Evolutionary conservation across 2,888 invertebrate species (phyloP), one percentile per base, ranked within the genome.

Genomic region (Perithous albicinctus): DNA sequence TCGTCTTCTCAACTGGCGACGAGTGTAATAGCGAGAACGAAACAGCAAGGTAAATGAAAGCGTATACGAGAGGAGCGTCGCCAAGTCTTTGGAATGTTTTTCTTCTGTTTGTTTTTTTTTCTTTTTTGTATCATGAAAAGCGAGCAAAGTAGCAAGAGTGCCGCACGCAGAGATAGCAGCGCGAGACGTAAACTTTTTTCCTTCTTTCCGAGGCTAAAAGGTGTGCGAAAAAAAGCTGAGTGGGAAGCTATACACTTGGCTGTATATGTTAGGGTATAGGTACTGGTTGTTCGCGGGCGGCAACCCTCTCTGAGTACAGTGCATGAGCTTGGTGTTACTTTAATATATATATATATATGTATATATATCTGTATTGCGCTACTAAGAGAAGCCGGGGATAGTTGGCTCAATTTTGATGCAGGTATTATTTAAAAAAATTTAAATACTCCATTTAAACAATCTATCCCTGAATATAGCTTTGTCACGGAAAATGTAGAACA

Each of bases 131-230:
- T 64, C 78, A 77, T 79, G 69, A 85, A 84, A 85, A 83, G 85
- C 83, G 86, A 84, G 88, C 89, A 90, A 90, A 88, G 90, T 90
- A 88, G 86, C 88, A 84, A 83, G 82, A 86, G 83, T 80, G 84
- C 48, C 67, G 26, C 48, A 29, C 51, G 76, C 64, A 63, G 83
- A 81, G 77, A 85, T 85, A 78, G 81, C 51, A 80, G 85, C 84
- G 84, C 84, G 87, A 78, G 84, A 85, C 86, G 85, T 59, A 84
- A 78, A 85, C 85, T 77, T 87, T 87, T 84, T 72, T 48, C 64
- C 84, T 74, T 82, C 72, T 80, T 78, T 79, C 66, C 69, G 75
- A 78, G 80, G 81, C 83, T 83, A 84, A 86, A 76, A 82, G 82
- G 83, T 79, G 72, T 56, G 78, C 63, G 64, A 56, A 81, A 18